These are phyloP conservation scores for Drosophila orosa DNA, from an alignment of 1,140 invertebrate genomes.

Conservation along the genomic window DNA sequence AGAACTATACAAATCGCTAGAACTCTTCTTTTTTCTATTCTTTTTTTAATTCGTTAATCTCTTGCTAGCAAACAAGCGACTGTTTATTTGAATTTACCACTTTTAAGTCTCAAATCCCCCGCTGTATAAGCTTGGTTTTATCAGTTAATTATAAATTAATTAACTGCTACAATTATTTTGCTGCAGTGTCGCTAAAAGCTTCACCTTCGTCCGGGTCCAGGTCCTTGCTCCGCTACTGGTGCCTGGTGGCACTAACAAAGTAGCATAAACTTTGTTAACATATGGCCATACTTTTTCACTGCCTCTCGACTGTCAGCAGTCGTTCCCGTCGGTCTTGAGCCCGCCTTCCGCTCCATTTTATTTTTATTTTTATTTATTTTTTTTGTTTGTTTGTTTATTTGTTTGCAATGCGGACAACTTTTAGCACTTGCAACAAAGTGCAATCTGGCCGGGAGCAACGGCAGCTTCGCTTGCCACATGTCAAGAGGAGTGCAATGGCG, in stretches of 20 bases:
- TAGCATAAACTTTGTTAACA: conserved; percentile 75
- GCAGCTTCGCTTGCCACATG: conserved; percentile 38
- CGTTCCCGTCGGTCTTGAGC: conserved; percentile 1
- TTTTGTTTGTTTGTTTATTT: conserved; percentile 48
- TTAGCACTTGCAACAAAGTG: conserved; percentile 73
- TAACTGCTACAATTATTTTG: not conserved
- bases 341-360: conserved; percentile 7
- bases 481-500: conserved; percentile 33
- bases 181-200: not conserved
- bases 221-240: conserved; percentile 18
- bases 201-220: conserved; percentile 1
- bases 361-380: conserved; percentile 12
- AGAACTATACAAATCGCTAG: no score
- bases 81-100: no score
- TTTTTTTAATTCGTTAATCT: no score
- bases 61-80: no score
- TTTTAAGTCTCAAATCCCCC: no score
- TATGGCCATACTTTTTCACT: conserved; percentile 52
- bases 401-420: conserved; percentile 60
- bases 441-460: conserved; percentile 31
- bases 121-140: not conserved
- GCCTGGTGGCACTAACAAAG: conserved; percentile 45
- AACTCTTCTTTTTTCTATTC: no score
- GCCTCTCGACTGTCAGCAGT: conserved; percentile 39
- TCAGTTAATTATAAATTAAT: not conserved